Evolutionary conservation across 2,888 invertebrate species (phyloP).

Genomic region (Bedellia somnulentella): DNA sequence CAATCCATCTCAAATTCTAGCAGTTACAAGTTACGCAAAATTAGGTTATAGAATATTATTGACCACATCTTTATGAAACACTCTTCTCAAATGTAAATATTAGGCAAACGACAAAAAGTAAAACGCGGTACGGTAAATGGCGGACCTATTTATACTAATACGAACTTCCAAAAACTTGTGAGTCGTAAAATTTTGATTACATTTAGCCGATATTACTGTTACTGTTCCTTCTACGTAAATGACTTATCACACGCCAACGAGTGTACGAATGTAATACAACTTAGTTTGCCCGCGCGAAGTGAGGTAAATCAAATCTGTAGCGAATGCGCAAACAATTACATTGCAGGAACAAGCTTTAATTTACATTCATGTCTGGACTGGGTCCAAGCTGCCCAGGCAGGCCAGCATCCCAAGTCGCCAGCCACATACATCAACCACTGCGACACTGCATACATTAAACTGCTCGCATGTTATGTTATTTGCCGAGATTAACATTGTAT

Average conservation of each 20-base stretch:
- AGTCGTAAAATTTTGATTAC: neutral
- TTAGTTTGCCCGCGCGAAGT: neutral
- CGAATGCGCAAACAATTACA: conserved; percentile 24
- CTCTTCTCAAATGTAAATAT: too few relatives aligned
- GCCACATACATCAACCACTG: conserved; percentile 31
- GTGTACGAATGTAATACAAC: neutral
- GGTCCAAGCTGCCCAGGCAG: conserved; percentile 33
- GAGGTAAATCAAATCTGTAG: neutral
- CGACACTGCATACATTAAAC: conserved; percentile 1
- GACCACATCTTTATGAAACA: too few relatives aligned
- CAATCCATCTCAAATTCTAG: too few relatives aligned
- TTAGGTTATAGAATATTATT: too few relatives aligned
- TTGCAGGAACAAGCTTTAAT: conserved; percentile 34
- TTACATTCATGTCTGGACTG: conserved; percentile 34
- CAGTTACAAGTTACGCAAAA: too few relatives aligned
- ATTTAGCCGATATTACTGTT: neutral
- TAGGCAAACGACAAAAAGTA: too few relatives aligned
- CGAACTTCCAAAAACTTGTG: neutral
- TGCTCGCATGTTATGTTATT: neutral
- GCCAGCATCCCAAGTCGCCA: too few relatives aligned
- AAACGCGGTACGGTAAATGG: too few relatives aligned
- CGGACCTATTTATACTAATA: too few relatives aligned
- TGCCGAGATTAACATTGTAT: neutral
- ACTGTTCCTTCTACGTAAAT: neutral
- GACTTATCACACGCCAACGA: too few relatives aligned